A percentile compares a stretch with the other conserved stretches of the same genome.
Evolutionary conservation across 2,888 invertebrate species (phyloP).

Genomic region (Rhynchonema sp.): DNA sequence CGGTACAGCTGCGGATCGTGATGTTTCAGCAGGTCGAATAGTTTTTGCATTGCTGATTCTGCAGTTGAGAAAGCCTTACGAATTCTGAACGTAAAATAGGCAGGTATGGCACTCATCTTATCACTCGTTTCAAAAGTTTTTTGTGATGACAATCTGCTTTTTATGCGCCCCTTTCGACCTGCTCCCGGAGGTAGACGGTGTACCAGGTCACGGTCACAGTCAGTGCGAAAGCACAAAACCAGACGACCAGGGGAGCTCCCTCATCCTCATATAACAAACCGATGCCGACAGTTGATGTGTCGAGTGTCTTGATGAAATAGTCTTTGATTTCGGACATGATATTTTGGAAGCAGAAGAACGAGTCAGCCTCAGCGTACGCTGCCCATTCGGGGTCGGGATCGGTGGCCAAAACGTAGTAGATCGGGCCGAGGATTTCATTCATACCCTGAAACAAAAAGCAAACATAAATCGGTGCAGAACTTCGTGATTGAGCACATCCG

Average conservation of each 20-base stretch:
- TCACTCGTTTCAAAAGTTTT: too few species aligned
- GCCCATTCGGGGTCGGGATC: conserved; percentile 59
- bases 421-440: conserved; percentile 97
- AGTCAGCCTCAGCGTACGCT: conserved; percentile 86
- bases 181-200: too few species aligned
- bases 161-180: too few species aligned
- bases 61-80: conserved; percentile 4
- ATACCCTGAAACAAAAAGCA: conserved; percentile 60
- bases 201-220: too few species aligned
- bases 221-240: too few species aligned
- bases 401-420: conserved; percentile 86
- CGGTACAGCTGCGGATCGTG: conserved; percentile 58
- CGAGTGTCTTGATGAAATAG: conserved; percentile 73
- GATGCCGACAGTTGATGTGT: conserved; percentile 38
- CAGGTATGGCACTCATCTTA: too few species aligned
- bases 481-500: too few species aligned
- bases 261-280: too few species aligned
- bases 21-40: conserved; percentile 52
- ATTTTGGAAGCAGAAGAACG: conserved; percentile 94
- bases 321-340: conserved; percentile 93
- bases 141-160: too few species aligned
- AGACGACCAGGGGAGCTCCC: too few species aligned
- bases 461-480: too few species aligned
- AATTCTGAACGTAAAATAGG: too few species aligned
- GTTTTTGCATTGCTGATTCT: conserved; percentile 51